Conservation (phyloP, 1,140 invertebrate species). For the Papilio polytes region DNA sequence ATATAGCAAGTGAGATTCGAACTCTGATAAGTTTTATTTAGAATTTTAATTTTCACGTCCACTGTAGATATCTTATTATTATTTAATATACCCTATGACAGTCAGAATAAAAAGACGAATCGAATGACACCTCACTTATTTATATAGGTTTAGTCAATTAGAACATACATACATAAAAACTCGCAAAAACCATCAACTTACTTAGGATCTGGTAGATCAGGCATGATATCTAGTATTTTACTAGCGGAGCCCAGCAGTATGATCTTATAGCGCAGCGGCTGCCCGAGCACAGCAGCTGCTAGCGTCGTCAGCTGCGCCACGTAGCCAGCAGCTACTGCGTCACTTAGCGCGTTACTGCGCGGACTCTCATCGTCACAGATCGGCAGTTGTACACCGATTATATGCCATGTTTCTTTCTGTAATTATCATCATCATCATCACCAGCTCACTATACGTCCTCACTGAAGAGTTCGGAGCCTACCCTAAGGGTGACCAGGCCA, state of each 20-base stretch:
- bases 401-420: slow-evolving; percentile 69
- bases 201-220: slow-evolving; percentile 74
- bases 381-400: slow-evolving; percentile 67
- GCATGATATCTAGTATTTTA: slow-evolving; percentile 73
- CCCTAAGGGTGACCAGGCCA: too few species aligned
- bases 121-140: too few species aligned
- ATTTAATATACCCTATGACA: too few species aligned
- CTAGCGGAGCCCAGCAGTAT: slow-evolving; percentile 70
- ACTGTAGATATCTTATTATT: too few species aligned
- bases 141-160: too few species aligned
- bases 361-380: slow-evolving; percentile 71
- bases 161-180: too few species aligned
- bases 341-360: slow-evolving; percentile 55
- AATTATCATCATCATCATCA: neutral
- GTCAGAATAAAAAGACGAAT: too few species aligned
- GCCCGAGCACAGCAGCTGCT: slow-evolving; percentile 63
- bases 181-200: slow-evolving; percentile 44
- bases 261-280: slow-evolving; percentile 74
- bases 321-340: slow-evolving; percentile 70
- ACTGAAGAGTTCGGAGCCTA: too few species aligned
- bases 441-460: too few species aligned
- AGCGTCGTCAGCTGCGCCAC: slow-evolving; percentile 70
- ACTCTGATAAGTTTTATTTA: too few species aligned
- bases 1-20: too few species aligned
- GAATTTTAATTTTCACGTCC: too few species aligned